Evolutionary conservation across 2,113 vertebrate genomes (phyloP).

Genomic region (Megalops atlanticus): DNA sequence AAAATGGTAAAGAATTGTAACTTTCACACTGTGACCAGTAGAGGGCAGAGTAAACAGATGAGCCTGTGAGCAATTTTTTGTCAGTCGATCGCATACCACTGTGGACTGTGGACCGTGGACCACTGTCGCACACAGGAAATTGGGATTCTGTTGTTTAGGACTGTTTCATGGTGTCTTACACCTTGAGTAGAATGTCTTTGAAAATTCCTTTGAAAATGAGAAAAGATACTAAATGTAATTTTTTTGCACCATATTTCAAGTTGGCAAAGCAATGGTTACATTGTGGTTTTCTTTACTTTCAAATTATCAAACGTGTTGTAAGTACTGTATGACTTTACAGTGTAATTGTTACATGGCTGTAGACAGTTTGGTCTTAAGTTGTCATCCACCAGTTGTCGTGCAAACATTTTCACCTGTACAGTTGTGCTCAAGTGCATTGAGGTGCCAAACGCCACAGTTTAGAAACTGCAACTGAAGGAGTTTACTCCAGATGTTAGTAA

Average conservation of each 20-base stretch:
- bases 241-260: background rate
- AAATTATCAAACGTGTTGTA: background rate
- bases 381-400: background rate
- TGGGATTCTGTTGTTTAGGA: background rate
- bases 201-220: background rate
- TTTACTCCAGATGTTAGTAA: too few relatives aligned
- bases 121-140: background rate
- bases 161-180: too few relatives aligned
- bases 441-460: background rate
- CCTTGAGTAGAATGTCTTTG: background rate
- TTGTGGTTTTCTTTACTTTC: too few relatives aligned
- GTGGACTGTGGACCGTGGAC: too few relatives aligned
- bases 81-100: background rate
- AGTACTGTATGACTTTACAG: background rate
- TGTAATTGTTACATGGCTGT: background rate
- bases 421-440: background rate
- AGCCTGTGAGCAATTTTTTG: background rate
- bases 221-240: background rate
- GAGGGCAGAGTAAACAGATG: constrained; percentile 13
- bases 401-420: too few relatives aligned
- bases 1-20: background rate
- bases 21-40: constrained; percentile 19
- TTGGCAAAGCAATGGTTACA: background rate
- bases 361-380: background rate
- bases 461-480: background rate